phyloP scores from a whole-genome alignment of 1,140 invertebrate genomes.

The Pseudomyrmex concolor region DNA sequence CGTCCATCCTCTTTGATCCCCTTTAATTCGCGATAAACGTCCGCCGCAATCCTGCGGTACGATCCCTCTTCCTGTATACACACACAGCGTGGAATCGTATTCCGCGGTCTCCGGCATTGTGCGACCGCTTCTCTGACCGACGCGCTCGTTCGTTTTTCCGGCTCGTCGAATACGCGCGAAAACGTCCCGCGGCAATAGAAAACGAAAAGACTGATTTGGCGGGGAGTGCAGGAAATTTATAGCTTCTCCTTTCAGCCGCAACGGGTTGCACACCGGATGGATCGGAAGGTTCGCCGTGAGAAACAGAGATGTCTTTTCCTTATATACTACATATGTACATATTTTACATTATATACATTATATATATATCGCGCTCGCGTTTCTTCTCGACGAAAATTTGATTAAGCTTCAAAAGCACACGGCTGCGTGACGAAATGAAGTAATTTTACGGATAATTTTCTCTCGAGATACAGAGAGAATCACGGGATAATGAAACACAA shows the following conservation, averaged over 20 bases:
- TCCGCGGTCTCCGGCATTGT: slow-evolving; percentile 30
- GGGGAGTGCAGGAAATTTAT: slow-evolving; percentile 35
- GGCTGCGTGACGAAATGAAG: not conserved
- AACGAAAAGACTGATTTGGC: slow-evolving; percentile 20
- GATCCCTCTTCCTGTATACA: slow-evolving; percentile 6
- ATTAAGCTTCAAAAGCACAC: not conserved
- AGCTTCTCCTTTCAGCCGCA: slow-evolving; percentile 19
- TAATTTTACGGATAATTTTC: not conserved
- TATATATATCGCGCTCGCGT: not conserved
- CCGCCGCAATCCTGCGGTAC: slow-evolving; percentile 5
- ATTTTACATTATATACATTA: too few species aligned
- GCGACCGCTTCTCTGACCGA: slow-evolving; percentile 18
- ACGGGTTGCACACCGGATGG: not conserved
- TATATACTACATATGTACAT: not conserved
- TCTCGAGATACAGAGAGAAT: not conserved
- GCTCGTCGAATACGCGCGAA: slow-evolving; percentile 31
- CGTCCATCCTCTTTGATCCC: slow-evolving; percentile 24
- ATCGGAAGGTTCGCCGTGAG: not conserved
- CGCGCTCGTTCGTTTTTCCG: slow-evolving; percentile 32
- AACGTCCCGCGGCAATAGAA: slow-evolving; percentile 51
- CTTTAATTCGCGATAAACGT: slow-evolving; percentile 60
- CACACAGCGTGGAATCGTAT: slow-evolving; percentile 13
- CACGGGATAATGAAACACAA: not conserved
- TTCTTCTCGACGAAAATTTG: slow-evolving; percentile 18
- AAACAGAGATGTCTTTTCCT: slow-evolving; percentile 5